Conservation (phyloP, 2,113 vertebrate species). For the Echinops telfairi region DNA sequence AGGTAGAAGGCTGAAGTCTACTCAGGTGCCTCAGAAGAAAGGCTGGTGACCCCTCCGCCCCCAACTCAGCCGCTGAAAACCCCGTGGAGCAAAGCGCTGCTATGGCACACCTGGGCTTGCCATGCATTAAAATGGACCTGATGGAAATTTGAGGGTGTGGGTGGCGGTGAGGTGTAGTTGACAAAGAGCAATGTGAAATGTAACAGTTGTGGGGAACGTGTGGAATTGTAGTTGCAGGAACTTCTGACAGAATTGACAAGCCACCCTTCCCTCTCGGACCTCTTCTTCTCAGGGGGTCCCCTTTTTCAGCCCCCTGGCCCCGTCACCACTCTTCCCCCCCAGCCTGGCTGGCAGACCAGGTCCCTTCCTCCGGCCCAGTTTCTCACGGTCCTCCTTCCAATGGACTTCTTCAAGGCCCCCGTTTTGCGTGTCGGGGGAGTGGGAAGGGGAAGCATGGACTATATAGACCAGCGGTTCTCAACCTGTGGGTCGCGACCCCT, state of each 20-base stretch:
- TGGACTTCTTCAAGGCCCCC: neutral
- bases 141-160: neutral
- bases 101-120: neutral
- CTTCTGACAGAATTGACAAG: neutral
- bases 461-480: neutral
- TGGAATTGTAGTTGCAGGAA: constrained; percentile 1
- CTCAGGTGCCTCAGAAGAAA: neutral
- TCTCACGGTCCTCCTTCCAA: neutral
- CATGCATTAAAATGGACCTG: too few species aligned
- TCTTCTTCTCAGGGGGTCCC: neutral
- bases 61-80: neutral
- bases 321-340: neutral
- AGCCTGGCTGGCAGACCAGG: neutral
- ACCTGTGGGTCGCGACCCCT: too few species aligned
- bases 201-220: neutral
- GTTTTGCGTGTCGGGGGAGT: neutral
- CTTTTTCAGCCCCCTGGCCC: neutral
- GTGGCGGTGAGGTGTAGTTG: neutral
- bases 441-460: neutral
- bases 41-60: neutral
- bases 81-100: neutral
- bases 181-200: constrained; percentile 2
- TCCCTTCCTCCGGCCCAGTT: neutral
- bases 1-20: neutral
- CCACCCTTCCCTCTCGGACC: neutral